A percentile compares a stretch with the other conserved stretches of the same genome.
Conservation (phyloP, 2,797 vertebrate species). For the Ceryle rudis region DNA sequence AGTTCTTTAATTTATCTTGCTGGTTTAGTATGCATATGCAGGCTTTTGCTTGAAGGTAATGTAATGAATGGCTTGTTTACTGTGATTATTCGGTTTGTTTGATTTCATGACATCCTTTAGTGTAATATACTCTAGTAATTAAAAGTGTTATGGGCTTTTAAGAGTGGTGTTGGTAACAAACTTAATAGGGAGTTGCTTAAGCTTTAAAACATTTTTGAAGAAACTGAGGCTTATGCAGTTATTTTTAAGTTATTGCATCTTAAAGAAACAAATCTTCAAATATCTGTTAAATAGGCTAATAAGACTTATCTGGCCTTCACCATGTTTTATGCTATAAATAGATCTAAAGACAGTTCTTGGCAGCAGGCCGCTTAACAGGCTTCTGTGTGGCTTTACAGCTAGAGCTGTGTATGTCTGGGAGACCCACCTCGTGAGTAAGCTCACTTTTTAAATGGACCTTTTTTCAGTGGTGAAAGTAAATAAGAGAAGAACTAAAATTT, state of each 20-base stretch:
- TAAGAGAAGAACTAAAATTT: background rate
- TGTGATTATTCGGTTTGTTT: background rate
- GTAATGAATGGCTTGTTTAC: background rate
- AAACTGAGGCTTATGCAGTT: background rate
- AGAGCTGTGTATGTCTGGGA: constrained; percentile 9
- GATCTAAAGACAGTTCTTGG: constrained; percentile 58
- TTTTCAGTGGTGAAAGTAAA: background rate
- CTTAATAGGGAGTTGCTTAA: background rate
- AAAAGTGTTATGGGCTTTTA: background rate
- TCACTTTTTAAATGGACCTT: background rate
- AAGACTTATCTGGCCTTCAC: constrained; percentile 58
- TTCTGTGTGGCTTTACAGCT: constrained; percentile 53
- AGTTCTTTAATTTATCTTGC: constrained; percentile 27
- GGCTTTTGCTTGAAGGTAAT: constrained; percentile 10
- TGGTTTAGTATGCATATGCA: background rate
- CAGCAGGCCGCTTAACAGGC: constrained; percentile 41
- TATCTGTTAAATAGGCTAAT: constrained; percentile 61
- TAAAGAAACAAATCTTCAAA: constrained; percentile 57
- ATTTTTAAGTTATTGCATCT: constrained; percentile 43
- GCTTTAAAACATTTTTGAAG: constrained; percentile 13
- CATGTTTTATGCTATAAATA: constrained; percentile 65
- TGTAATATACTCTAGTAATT: background rate
- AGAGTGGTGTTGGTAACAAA: background rate
- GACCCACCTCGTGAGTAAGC: constrained; percentile 17
- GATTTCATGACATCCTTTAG: background rate